Evolutionary conservation across 1,140 invertebrate species (phyloP), one percentile per base, ranked within the genome.

Genomic region (Meteorus sp.): DNA sequence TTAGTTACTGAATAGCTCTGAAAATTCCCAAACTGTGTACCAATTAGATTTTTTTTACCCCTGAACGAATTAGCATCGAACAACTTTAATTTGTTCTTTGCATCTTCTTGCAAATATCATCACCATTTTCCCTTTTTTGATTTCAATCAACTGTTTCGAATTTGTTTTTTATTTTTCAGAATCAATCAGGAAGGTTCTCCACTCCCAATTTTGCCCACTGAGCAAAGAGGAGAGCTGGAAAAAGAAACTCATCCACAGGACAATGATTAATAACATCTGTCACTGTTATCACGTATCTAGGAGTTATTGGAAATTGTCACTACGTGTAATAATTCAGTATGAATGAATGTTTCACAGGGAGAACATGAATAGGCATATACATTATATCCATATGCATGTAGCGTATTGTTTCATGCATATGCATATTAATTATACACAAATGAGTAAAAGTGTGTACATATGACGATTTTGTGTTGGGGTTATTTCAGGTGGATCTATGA

Each of bases 161-260:
- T 56, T 33, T 47, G 27, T 47, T 27, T 41, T n/a, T n/a, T n/a
- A 43, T 41, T 52, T 61, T 50, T 47, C 35, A 37, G 48, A 61
- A 37, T 51, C 29, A 6, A 9, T 57, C 75, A 72, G 69, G 70
- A 78, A 78, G 73, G 65, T 79, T 80, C 75, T 80, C 78, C 79
- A 81, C 79, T 84, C 82, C 83, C 83, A 84, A 84, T 85, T 85
- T 85, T 85, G 84, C 84, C 83, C 81, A 78, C 83, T 82, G 85
- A 89, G 89, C 88, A 90, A 90, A 90, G 89, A 90, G 89, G 88
- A 90, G 88, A 90, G 86, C 87, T 88, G 88, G 86, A 88, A 86
- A 85, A 84, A 82, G 82, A 84, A 80, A 78, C 74, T 77, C 75
- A 79, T 78, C 74, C 77, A 69, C 74, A 75, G 73, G 76, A 78